phyloP scores from a whole-genome alignment of 1,140 invertebrate genomes.

The Telenomus remus region DNA sequence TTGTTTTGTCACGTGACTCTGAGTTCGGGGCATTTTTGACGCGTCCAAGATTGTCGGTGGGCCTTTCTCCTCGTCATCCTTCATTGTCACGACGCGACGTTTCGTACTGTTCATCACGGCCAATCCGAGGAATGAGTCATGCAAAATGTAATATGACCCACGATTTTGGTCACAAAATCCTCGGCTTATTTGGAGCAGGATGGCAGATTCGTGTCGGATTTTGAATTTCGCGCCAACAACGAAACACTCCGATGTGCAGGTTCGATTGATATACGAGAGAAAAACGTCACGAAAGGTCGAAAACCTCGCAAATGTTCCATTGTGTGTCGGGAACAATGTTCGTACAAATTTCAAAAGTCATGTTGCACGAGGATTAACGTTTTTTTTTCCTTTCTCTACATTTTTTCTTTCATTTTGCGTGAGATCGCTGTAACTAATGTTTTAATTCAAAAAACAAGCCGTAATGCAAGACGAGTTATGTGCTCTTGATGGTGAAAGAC shows the following conservation, averaged over 20 bases:
- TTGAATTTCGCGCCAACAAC: conserved; percentile 39
- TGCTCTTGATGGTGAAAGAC: too few species aligned
- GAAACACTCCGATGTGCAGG: conserved; percentile 28
- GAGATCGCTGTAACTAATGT: neutral
- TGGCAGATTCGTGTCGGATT: conserved; percentile 44
- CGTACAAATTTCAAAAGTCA: conserved; percentile 30
- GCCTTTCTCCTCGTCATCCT: conserved; percentile 55
- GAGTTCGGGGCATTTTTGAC: conserved; percentile 33
- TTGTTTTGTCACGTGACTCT: conserved; percentile 27
- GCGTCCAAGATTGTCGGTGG: conserved; percentile 15
- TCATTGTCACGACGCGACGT: conserved; percentile 47
- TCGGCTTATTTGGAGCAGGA: conserved; percentile 54
- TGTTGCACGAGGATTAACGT: neutral
- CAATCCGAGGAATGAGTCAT: conserved; percentile 48
- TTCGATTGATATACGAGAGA: conserved; percentile 52
- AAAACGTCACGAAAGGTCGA: conserved; percentile 46
- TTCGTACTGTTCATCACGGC: conserved; percentile 41
- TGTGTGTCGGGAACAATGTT: conserved; percentile 28
- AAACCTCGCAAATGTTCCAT: conserved; percentile 34
- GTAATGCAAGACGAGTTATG: too few species aligned
- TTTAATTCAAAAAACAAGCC: too few species aligned
- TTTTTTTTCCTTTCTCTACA: neutral
- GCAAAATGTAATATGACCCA: conserved; percentile 26
- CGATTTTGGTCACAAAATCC: conserved; percentile 39
- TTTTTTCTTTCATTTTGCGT: neutral